Percentiles rank a stretch among this genome's conserved stretches.
phyloP scores from a whole-genome alignment of 1,140 invertebrate species.

The Trichonephila inaurata region DNA sequence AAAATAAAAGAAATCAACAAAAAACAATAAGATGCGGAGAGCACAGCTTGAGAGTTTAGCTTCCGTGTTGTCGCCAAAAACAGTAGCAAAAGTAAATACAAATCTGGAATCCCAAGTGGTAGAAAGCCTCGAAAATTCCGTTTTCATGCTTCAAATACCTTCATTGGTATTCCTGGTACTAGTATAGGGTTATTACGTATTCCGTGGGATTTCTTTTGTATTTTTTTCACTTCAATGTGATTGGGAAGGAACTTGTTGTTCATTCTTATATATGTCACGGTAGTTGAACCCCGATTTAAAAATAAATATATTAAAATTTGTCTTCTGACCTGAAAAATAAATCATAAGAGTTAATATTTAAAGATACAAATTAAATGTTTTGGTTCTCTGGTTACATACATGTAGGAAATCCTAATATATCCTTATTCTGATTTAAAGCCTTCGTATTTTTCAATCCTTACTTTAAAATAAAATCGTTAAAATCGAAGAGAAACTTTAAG shows the following conservation, averaged over 20 bases:
- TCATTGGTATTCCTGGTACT: conserved; percentile 60
- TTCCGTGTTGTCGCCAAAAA: conserved; percentile 37
- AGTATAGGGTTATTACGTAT: conserved; percentile 57
- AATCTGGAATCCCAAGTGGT: conserved; percentile 53
- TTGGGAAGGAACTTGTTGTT: conserved; percentile 8
- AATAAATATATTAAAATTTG: background rate
- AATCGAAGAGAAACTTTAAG: too few species aligned
- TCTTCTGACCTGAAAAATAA: background rate
- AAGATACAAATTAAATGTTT: background rate
- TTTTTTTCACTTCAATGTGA: conserved; percentile 35
- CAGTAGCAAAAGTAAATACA: conserved; percentile 47
- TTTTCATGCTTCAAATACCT: conserved; percentile 53
- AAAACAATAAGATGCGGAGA: conserved; percentile 40
- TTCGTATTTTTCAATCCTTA: too few species aligned
- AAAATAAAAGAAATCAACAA: conserved; percentile 38
- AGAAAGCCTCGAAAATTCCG: conserved; percentile 45
- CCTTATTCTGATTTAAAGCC: too few species aligned
- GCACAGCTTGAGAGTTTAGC: conserved; percentile 42
- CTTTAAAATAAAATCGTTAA: too few species aligned
- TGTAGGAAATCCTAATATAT: too few species aligned
- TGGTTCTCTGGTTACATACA: too few species aligned
- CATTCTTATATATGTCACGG: conserved; percentile 22
- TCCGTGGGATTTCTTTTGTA: conserved; percentile 29
- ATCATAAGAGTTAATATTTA: background rate
- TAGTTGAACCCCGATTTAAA: conserved; percentile 3